These are phyloP conservation scores for Tetraneura akinire DNA, from an alignment of 1,140 invertebrate species.

Conservation along the genomic window DNA sequence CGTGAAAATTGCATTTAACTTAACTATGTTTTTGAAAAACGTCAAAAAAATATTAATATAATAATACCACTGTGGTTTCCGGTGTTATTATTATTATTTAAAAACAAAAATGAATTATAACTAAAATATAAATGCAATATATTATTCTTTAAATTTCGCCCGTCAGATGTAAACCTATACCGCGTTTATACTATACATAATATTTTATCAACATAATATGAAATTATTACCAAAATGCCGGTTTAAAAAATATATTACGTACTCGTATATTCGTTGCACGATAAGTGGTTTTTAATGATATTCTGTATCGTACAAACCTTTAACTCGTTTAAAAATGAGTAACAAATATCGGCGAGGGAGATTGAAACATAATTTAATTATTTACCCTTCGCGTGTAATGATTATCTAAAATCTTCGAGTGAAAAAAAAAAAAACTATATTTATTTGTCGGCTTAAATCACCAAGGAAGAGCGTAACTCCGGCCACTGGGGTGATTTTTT, in stretches of 20 bases:
- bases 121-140: no score
- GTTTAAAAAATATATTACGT: neutral
- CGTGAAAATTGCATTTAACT: slow-evolving; percentile 34
- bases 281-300: slow-evolving; percentile 35
- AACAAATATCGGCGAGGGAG: neutral
- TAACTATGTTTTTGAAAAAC: slow-evolving; percentile 29
- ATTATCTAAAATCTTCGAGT: slow-evolving; percentile 45
- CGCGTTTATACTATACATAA: neutral
- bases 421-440: slow-evolving; percentile 27
- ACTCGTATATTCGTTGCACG: neutral
- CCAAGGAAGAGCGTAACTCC: neutral
- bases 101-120: no score
- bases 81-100: neutral
- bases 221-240: neutral
- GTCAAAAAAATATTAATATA: slow-evolving; percentile 21
- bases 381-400: slow-evolving; percentile 39
- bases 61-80: neutral
- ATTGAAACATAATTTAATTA: slow-evolving; percentile 49
- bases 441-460: slow-evolving; percentile 31
- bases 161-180: neutral
- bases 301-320: neutral
- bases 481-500: slow-evolving; percentile 34
- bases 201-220: no score
- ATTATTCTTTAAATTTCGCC: neutral
- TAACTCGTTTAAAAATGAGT: neutral